Conservation (phyloP, 2,113 vertebrate genomes). For the Callipepla californica region DNA sequence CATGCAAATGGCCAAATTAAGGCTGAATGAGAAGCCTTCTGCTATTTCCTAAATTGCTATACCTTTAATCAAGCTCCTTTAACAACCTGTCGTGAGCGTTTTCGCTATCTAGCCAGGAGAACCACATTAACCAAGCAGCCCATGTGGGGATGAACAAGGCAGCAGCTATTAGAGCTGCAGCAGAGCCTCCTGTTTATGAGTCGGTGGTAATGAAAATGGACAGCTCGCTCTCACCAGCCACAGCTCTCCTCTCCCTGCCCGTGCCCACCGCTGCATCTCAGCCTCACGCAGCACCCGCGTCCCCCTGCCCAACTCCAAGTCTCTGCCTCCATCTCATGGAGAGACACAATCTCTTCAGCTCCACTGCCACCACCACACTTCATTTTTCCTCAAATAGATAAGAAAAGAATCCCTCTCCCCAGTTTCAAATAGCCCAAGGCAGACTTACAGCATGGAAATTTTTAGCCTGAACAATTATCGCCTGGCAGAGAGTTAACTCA, state of each 20-base stretch:
- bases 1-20: slow-evolving; percentile 69
- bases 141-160: neutral
- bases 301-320: slow-evolving; percentile 46
- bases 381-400: neutral
- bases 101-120: neutral
- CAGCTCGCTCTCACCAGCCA: neutral
- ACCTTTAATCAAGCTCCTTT: slow-evolving; percentile 59
- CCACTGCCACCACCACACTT: rapidly evolving
- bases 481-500: slow-evolving; percentile 40
- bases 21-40: slow-evolving; percentile 51
- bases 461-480: slow-evolving; percentile 52
- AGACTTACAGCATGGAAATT: slow-evolving; percentile 41
- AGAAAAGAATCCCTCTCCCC: neutral
- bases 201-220: neutral
- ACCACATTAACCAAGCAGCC: slow-evolving; percentile 16
- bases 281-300: neutral
- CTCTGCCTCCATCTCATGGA: slow-evolving; percentile 75
- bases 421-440: slow-evolving; percentile 46
- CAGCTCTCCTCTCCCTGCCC: neutral
- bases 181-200: neutral
- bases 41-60: slow-evolving; percentile 39
- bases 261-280: neutral
- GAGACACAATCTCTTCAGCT: slow-evolving; percentile 55
- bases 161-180: slow-evolving; percentile 11
- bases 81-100: slow-evolving; percentile 7